A percentile compares a stretch with the other conserved stretches of the same genome.
These are phyloP conservation scores for Atethmia centrago DNA, from an alignment of 2,888 invertebrate genomes.

Conservation along the genomic window DNA sequence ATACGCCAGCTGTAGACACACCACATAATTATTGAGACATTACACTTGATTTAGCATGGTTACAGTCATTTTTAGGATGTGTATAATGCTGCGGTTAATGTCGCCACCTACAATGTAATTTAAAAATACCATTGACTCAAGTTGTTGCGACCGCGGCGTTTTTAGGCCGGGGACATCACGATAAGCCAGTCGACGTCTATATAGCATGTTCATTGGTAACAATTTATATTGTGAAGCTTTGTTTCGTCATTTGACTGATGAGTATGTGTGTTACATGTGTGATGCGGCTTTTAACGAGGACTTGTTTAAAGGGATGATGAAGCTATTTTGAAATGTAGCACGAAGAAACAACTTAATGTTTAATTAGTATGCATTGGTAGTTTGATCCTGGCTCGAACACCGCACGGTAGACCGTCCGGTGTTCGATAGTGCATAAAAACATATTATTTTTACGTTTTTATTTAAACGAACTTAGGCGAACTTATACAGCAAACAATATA, in stretches of 20 bases:
- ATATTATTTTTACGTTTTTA: background rate
- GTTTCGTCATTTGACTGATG: background rate
- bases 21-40: background rate
- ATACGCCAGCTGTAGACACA: constrained; percentile 79
- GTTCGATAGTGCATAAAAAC: background rate
- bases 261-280: background rate
- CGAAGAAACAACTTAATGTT: background rate
- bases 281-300: too few species aligned
- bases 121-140: background rate
- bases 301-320: background rate
- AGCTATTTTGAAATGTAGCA: background rate
- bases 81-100: too few species aligned
- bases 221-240: background rate
- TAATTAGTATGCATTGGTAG: background rate
- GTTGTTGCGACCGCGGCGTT: background rate
- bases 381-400: background rate
- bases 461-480: background rate
- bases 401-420: too few species aligned
- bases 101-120: background rate
- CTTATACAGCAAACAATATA: background rate
- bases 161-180: background rate
- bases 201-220: too few species aligned
- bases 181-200: background rate
- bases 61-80: background rate
- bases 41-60: constrained; percentile 16